Evolutionary conservation across 1,140 invertebrate species (phyloP).

Genomic region (Trichonephila clavata): DNA sequence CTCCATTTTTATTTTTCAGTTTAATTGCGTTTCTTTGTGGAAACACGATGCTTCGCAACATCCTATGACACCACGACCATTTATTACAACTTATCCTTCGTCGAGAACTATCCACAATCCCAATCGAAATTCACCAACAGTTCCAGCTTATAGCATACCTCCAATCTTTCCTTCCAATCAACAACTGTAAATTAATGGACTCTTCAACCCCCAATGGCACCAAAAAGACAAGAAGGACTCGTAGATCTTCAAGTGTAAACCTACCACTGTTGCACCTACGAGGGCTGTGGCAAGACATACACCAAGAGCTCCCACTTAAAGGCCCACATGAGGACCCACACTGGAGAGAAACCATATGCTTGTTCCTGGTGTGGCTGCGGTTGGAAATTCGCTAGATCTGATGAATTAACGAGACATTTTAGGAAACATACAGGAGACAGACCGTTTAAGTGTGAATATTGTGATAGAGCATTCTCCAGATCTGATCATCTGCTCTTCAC

Average conservation of each 20-base stretch:
- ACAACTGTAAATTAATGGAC: too few relatives aligned
- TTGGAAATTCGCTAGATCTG: slow-evolving; percentile 91
- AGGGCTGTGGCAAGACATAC: slow-evolving; percentile 83
- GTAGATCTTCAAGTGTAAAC: slow-evolving; percentile 83
- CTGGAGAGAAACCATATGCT: slow-evolving; percentile 90
- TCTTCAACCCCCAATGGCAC: slow-evolving; percentile 85
- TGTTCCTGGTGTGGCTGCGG: slow-evolving; percentile 92
- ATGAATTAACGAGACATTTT: slow-evolving; percentile 88
- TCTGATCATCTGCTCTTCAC: slow-evolving; percentile 98
- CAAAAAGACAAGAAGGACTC: slow-evolving; percentile 90
- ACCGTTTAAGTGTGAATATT: slow-evolving; percentile 41
- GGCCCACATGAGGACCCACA: slow-evolving; percentile 86
- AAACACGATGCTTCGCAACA: not conserved
- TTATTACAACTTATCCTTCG: not conserved
- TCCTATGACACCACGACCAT: not conserved
- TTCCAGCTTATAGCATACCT: not conserved
- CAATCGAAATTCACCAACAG: not conserved
- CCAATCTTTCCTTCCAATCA: not conserved
- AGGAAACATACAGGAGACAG: slow-evolving; percentile 84
- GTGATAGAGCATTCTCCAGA: slow-evolving; percentile 80
- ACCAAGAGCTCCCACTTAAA: slow-evolving; percentile 84
- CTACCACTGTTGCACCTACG: slow-evolving; percentile 78
- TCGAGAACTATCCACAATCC: not conserved
- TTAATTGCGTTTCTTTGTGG: not conserved
- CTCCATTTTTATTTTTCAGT: not conserved